Percentiles rank a stretch among this genome's conserved stretches.
Evolutionary conservation across 23 tunicate species (phyloP).

Genomic region (Ciona savignyi): DNA sequence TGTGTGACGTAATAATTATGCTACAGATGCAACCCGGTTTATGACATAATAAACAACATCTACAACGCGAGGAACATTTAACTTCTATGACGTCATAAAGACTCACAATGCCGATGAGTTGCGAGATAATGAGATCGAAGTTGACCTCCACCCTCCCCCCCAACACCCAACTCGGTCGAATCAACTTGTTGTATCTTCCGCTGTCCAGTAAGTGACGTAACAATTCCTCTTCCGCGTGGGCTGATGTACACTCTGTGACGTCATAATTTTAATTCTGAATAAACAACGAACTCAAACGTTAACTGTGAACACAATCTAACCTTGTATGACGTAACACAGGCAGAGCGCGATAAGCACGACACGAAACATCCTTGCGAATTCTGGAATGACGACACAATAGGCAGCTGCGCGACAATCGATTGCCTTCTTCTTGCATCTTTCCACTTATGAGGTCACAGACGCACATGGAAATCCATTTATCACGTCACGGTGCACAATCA

Average conservation of each 20-base stretch:
- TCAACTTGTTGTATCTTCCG: slow-evolving; percentile 39
- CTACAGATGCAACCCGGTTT: background rate
- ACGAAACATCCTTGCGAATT: background rate
- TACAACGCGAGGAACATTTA: background rate
- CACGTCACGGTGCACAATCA: background rate
- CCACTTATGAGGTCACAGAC: background rate
- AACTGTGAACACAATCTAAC: too few relatives aligned
- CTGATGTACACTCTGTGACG: background rate
- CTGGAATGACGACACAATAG: background rate
- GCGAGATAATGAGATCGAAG: slow-evolving; percentile 79
- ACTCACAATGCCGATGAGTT: slow-evolving; percentile 79
- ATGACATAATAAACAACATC: background rate
- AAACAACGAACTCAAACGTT: background rate
- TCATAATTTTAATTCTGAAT: background rate
- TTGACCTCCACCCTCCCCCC: slow-evolving; percentile 19
- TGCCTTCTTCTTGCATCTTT: background rate
- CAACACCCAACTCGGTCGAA: slow-evolving; percentile 30
- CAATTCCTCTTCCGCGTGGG: slow-evolving; percentile 38
- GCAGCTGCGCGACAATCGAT: background rate
- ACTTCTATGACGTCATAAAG: too few relatives aligned
- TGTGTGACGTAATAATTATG: slow-evolving; percentile 11
- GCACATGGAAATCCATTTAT: background rate
- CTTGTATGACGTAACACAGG: background rate
- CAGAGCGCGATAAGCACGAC: background rate
- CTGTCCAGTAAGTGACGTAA: slow-evolving; percentile 25